phyloP scores from a whole-genome alignment of 2,888 invertebrate genomes.

The Drosophila subsilvestris region DNA sequence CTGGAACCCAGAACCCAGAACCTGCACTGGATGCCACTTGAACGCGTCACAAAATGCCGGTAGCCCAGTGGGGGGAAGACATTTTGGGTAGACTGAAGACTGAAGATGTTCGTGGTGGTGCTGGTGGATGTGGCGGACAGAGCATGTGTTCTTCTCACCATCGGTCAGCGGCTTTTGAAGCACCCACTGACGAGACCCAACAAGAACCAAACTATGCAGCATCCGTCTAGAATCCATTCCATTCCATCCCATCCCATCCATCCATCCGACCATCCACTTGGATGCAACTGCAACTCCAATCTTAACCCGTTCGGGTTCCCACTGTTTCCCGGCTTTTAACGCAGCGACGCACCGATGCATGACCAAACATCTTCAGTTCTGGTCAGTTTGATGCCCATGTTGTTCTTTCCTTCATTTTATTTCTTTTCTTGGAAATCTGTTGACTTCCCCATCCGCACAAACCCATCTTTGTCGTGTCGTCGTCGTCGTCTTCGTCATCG shows the following conservation, averaged over 20 bases:
- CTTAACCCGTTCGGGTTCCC: slow-evolving; percentile 39
- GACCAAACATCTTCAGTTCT: slow-evolving; percentile 79
- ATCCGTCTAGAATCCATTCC: slow-evolving; percentile 16
- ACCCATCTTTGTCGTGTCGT: slow-evolving; percentile 16
- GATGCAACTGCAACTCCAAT: slow-evolving; percentile 34
- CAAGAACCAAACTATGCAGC: slow-evolving; percentile 26
- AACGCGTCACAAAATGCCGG: slow-evolving; percentile 64
- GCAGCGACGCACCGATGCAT: slow-evolving; percentile 70
- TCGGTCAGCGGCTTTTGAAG: slow-evolving; percentile 69
- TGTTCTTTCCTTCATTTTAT: slow-evolving; percentile 63
- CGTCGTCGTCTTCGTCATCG: neutral
- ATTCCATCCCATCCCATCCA: slow-evolving; percentile 45
- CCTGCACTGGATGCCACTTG: slow-evolving; percentile 58
- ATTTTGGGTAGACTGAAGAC: neutral
- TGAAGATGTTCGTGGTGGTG: neutral
- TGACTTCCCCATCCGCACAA: slow-evolving; percentile 37
- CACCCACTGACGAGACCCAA: slow-evolving; percentile 63
- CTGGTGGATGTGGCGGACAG: slow-evolving; percentile 2
- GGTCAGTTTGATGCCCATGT: slow-evolving; percentile 71
- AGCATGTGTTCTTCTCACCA: slow-evolving; percentile 48
- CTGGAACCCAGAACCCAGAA: slow-evolving; percentile 46
- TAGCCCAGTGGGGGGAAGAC: slow-evolving; percentile 44
- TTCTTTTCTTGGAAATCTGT: slow-evolving; percentile 73
- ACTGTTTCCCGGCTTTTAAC: slow-evolving; percentile 60
- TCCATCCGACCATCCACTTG: slow-evolving; percentile 51